Conservation (phyloP, 2,113 vertebrate species). For the Mormoops blainvillei region DNA sequence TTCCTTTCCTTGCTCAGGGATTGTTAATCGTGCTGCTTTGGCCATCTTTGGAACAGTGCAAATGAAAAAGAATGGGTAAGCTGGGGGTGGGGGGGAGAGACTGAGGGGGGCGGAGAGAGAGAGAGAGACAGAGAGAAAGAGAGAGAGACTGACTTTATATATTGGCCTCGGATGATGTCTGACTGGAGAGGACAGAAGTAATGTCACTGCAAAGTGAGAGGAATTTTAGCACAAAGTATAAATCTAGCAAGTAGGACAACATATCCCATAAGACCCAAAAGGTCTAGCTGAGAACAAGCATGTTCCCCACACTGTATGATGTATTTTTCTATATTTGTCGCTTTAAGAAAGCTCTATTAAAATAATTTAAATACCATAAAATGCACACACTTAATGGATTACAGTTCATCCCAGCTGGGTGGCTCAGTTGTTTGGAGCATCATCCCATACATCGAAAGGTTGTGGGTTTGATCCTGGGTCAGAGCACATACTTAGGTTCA, state of each 20-base stretch:
- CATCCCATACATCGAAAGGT: no score
- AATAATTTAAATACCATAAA: neutral
- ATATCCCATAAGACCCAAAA: neutral
- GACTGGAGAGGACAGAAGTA: neutral
- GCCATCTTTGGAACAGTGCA: neutral
- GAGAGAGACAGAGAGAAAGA: no score
- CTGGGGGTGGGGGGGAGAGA: neutral
- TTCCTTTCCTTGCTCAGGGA: neutral
- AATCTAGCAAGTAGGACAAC: neutral
- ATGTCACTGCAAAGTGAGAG: neutral
- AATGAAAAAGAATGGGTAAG: neutral
- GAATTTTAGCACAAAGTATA: neutral
- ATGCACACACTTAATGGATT: neutral
- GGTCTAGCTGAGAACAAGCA: neutral
- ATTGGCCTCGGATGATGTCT: neutral
- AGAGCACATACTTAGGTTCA: no score
- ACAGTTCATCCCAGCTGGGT: neutral
- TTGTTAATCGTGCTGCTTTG: slow-evolving; percentile 11
- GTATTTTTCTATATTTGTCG: neutral
- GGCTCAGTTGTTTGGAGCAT: no score
- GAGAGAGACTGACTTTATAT: neutral
- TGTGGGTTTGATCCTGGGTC: no score
- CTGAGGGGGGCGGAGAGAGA: no score
- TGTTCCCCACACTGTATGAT: no score
- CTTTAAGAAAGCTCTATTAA: neutral